phyloP scores from a whole-genome alignment of 1,140 invertebrate species.

The Drosophila mauritiana region DNA sequence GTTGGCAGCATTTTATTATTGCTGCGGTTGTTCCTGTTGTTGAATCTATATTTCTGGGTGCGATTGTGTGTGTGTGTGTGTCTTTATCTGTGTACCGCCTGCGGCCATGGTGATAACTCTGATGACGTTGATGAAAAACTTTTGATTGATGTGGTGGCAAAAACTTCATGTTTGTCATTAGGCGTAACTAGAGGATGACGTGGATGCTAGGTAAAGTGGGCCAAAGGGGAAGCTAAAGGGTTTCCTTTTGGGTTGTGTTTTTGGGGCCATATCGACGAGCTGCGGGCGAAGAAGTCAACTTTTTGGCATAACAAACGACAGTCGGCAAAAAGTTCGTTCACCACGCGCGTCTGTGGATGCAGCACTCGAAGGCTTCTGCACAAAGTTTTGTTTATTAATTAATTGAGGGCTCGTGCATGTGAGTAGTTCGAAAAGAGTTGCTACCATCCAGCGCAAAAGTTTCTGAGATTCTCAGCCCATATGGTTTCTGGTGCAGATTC shows the following conservation, averaged over 20 bases:
- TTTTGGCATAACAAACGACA: conserved; percentile 59
- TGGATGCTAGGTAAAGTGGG: background rate
- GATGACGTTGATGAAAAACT: conserved; percentile 84
- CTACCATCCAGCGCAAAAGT: background rate
- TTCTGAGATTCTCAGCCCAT: background rate
- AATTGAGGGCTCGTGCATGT: conserved; percentile 68
- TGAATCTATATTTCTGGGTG: conserved; percentile 13
- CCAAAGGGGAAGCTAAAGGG: conserved; percentile 10
- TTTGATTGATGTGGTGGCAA: conserved; percentile 82
- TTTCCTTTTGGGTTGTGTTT: conserved; percentile 15
- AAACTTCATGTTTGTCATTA: conserved; percentile 82
- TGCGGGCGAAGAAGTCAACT: conserved; percentile 18
- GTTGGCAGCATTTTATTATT: conserved; percentile 36
- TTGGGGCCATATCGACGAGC: conserved; percentile 3
- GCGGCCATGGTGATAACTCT: conserved; percentile 77
- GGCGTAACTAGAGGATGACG: conserved; percentile 29
- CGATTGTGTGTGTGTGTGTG: conserved; percentile 1
- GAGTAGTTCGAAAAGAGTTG: conserved; percentile 15
- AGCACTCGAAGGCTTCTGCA: conserved; percentile 33
- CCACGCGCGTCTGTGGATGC: conserved; percentile 11
- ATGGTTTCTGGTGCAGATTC: background rate
- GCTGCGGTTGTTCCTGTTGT: conserved; percentile 19
- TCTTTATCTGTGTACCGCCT: conserved; percentile 61
- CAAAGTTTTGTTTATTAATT: conserved; percentile 82
- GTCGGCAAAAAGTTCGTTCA: conserved; percentile 36